phyloP scores from a whole-genome alignment of 2,797 vertebrate genomes.

The Oceanodroma leucorhoa region DNA sequence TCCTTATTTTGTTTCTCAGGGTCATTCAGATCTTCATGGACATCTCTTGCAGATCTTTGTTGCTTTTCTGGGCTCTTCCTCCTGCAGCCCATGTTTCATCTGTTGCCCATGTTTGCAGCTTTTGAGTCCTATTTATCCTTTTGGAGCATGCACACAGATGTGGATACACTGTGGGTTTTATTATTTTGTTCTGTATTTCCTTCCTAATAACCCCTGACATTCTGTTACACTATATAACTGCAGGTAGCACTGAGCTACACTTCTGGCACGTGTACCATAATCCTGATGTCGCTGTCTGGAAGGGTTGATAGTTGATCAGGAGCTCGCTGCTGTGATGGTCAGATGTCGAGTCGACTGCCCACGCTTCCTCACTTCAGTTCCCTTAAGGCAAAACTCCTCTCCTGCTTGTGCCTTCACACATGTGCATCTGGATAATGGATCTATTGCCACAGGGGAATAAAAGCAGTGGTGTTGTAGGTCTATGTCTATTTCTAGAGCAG shows the following conservation, averaged over 20 bases:
- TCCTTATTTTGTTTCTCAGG: background rate
- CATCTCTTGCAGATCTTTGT: background rate
- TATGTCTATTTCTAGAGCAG: background rate
- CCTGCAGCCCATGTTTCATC: background rate
- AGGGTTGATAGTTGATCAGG: background rate
- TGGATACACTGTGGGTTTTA: background rate
- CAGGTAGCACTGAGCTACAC: background rate
- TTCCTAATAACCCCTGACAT: background rate
- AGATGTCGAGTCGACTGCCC: background rate
- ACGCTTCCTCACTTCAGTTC: background rate
- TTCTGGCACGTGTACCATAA: background rate
- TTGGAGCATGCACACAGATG: background rate
- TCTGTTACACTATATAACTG: background rate
- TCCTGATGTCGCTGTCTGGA: background rate
- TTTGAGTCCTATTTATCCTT: background rate
- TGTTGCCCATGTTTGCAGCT: rapidly evolving
- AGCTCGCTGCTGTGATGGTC: background rate
- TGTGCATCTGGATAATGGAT: background rate
- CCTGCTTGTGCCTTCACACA: background rate
- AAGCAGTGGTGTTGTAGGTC: background rate
- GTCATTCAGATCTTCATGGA: background rate
- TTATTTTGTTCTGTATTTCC: background rate
- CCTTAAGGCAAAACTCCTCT: background rate
- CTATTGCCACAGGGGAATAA: background rate
- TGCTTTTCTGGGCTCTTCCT: background rate